These are phyloP conservation scores for Drosophila cardini DNA, from an alignment of 1,140 invertebrate species.

Conservation along the genomic window DNA sequence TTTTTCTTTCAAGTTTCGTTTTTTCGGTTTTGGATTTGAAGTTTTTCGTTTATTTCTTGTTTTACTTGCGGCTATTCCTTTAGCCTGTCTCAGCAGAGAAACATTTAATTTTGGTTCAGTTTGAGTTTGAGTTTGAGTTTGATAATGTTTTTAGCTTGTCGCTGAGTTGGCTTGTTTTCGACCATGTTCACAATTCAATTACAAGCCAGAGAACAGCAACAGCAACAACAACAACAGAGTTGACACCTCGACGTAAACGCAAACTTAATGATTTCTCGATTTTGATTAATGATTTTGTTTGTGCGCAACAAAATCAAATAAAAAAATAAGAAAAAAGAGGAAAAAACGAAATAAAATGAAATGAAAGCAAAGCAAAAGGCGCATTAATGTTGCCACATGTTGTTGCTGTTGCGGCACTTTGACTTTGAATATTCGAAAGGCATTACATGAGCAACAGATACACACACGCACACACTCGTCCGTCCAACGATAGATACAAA, in stretches of 20 bases:
- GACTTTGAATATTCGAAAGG: slow-evolving; percentile 51
- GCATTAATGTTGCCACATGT: slow-evolving; percentile 39
- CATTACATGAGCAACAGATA: slow-evolving; percentile 11
- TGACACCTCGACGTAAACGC: slow-evolving; percentile 69
- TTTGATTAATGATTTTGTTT: slow-evolving; percentile 72
- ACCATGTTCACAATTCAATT: slow-evolving; percentile 76
- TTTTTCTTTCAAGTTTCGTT: slow-evolving; percentile 51
- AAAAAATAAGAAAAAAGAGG: slow-evolving; percentile 22
- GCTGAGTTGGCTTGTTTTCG: slow-evolving; percentile 23
- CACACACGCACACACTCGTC: background rate
- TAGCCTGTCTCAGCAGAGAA: slow-evolving; percentile 51
- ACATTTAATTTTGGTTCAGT: slow-evolving; percentile 43
- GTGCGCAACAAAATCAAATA: slow-evolving; percentile 44
- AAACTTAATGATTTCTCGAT: slow-evolving; percentile 69
- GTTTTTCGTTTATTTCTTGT: slow-evolving; percentile 35
- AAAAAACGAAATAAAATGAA: slow-evolving; percentile 29
- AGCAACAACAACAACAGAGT: slow-evolving; percentile 46
- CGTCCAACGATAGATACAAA: slow-evolving; percentile 5
- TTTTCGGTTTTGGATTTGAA: slow-evolving; percentile 53
- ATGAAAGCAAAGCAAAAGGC: slow-evolving; percentile 40
- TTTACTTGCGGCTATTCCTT: slow-evolving; percentile 46
- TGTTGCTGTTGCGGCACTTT: slow-evolving; percentile 45
- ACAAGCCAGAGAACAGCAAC: slow-evolving; percentile 64
- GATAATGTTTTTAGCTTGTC: slow-evolving; percentile 20
- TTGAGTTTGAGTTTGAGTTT: slow-evolving; percentile 49